Percentiles rank a stretch among this genome's conserved stretches.
Conservation (phyloP, 2,113 vertebrate species). For the Fulica atra region DNA sequence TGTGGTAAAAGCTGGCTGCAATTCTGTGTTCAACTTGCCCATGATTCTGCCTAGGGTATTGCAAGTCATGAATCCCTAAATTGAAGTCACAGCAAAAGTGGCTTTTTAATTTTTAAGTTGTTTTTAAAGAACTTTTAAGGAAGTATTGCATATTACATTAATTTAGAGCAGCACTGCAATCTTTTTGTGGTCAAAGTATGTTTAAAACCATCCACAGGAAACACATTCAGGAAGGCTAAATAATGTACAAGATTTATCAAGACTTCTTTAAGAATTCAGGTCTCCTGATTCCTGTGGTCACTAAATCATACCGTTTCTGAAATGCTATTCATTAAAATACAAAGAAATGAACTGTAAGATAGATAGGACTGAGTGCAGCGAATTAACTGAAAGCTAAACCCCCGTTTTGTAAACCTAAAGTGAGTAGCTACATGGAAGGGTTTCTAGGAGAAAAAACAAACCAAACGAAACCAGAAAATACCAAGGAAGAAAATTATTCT, state of each 20-base stretch:
- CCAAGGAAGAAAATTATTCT: background rate
- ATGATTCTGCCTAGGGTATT: background rate
- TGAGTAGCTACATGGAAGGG: background rate
- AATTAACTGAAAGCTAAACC: background rate
- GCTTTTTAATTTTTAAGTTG: background rate
- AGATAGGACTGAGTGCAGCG: background rate
- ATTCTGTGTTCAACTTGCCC: background rate
- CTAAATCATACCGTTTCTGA: background rate
- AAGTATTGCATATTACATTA: background rate
- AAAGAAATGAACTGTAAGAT: background rate
- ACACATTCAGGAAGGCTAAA: background rate
- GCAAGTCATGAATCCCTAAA: background rate
- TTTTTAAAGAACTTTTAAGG: background rate
- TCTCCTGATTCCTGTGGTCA: background rate
- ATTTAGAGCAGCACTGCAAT: background rate
- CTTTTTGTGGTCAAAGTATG: background rate
- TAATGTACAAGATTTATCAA: background rate
- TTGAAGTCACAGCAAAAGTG: background rate
- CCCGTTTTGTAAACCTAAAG: background rate
- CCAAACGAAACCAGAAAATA: background rate
- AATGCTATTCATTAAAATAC: background rate
- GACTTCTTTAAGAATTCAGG: background rate
- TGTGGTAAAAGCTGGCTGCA: background rate
- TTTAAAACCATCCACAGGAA: background rate
- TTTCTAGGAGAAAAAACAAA: background rate